A percentile compares a stretch with the other conserved stretches of the same genome.
phyloP scores from a whole-genome alignment of 2,113 vertebrate species.

The Sorex fumeus region DNA sequence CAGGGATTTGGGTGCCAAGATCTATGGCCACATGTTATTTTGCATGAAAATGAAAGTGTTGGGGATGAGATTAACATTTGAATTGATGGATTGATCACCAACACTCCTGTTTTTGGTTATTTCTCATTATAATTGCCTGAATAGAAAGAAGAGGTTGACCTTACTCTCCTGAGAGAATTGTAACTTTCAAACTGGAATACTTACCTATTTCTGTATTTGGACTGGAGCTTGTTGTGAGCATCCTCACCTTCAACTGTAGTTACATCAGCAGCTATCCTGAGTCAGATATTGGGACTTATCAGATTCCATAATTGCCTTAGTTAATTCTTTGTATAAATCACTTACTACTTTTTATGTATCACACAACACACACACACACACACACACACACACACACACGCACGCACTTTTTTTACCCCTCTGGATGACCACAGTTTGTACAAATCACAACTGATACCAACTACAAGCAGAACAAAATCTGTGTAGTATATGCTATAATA shows the following conservation, averaged over 20 bases:
- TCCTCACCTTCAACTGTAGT: too few species aligned
- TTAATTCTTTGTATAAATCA: too few species aligned
- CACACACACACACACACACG: too few species aligned
- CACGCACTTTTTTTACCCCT: background rate
- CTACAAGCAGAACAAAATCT: background rate
- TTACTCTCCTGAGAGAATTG: background rate
- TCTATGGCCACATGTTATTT: background rate
- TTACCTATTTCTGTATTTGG: background rate
- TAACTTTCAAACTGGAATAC: background rate
- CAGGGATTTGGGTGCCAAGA: background rate
- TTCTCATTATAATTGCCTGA: background rate
- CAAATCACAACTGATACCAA: background rate
- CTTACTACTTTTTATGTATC: too few species aligned
- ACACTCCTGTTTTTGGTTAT: background rate
- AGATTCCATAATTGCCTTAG: too few species aligned
- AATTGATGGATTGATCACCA: background rate
- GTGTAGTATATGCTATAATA: background rate
- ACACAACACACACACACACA: too few species aligned
- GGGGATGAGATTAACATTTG: conserved; percentile 26
- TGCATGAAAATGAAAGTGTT: background rate
- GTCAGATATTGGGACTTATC: too few species aligned
- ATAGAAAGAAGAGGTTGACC: background rate
- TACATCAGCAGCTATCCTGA: too few species aligned
- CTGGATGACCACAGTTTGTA: background rate
- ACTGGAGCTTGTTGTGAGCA: too few species aligned